Base-by-base conservation (phyloP, 2,113 vertebrate species). In the Junco hyemalis region DNA sequence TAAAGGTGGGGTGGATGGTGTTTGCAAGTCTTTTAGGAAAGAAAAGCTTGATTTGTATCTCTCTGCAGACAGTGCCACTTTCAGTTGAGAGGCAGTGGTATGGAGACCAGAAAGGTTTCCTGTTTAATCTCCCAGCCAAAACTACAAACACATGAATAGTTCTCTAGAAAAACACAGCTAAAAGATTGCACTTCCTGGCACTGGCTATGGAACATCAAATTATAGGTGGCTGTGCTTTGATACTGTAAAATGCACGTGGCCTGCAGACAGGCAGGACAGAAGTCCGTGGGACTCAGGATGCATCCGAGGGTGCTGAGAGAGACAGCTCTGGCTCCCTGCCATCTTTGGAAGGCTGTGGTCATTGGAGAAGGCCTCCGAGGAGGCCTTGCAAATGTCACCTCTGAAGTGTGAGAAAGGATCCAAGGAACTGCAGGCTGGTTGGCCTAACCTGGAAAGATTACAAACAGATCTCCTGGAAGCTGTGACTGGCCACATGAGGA, bases 11-110 rank as follows among this genome's bases (percentile, higher is more conserved):
- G 68, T 90, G 59, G 76, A 80, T 82, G 42, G 45, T 73, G 51
- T 12, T 61, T 68, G 35, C 26, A 85, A 51, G 26, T 40, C 68
- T 40, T 88, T 90, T 33, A 94, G 80, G 80, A 84, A 95, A 88
- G 42, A 87, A 85, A 82, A 87, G 28, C 16, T 56, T 8, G 4
- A 51, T 25, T 86, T 72, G 11, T 11, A 12, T 40, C 21, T 64
- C 53, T 90, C 69, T 87, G 65, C 60, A 78, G 72, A 63, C 64
- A n/a, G 23, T 66, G 18, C 25, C 38, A 45, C 82, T 80, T 88
- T 19, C 22, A 47, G 65, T 56, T 65, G 72, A 24, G 56, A 59
- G 66, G 63, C 59, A 54, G 51, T 2, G 5, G 21, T 22, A 54
- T 5, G 9, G 68, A 77, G 51, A 88, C 63, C 68, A 88, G 74